A percentile compares a stretch with the other conserved stretches of the same genome.
Evolutionary conservation across 2,888 invertebrate genomes (phyloP).

Genomic region (Ormyrus thymus): DNA sequence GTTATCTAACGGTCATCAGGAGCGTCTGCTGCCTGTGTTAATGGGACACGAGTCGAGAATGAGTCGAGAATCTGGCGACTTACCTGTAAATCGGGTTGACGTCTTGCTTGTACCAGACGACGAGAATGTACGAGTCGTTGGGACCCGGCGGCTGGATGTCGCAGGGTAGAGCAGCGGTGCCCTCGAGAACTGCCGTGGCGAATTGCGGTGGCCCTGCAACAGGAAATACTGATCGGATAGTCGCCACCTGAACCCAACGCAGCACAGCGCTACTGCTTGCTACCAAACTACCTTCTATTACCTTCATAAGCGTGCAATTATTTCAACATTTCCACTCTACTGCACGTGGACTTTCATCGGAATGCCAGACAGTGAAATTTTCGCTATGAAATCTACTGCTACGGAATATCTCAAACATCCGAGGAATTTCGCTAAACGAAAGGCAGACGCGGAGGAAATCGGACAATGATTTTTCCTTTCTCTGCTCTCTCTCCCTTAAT

Average conservation of each 20-base stretch:
- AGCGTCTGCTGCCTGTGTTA: not conserved
- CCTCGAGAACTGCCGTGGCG: slow-evolving; percentile 85
- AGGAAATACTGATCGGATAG: slow-evolving; percentile 68
- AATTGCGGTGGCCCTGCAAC: slow-evolving; percentile 79
- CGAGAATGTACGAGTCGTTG: slow-evolving; percentile 88
- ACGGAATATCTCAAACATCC: slow-evolving; percentile 37
- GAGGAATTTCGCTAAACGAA: slow-evolving; percentile 25
- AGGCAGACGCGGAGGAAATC: slow-evolving; percentile 30
- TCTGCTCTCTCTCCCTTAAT: slow-evolving; percentile 21
- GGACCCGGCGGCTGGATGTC: slow-evolving; percentile 86
- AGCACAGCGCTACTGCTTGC: slow-evolving; percentile 56
- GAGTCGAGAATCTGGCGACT: slow-evolving; percentile 64
- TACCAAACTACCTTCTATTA: slow-evolving; percentile 60
- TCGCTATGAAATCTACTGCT: slow-evolving; percentile 25
- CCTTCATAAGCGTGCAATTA: slow-evolving; percentile 27
- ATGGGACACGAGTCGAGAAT: too few species aligned
- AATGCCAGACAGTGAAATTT: slow-evolving; percentile 23
- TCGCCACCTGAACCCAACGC: slow-evolving; percentile 63
- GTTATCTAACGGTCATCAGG: slow-evolving; percentile 33
- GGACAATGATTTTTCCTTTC: slow-evolving; percentile 27
- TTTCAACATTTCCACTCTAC: not conserved
- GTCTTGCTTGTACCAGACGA: slow-evolving; percentile 94
- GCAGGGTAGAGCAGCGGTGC: slow-evolving; percentile 89
- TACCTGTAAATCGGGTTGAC: slow-evolving; percentile 91
- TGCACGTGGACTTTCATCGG: slow-evolving; percentile 8